Percentiles rank a stretch among this genome's conserved stretches.
These are phyloP conservation scores for Rotaria magnacalcarata DNA, from an alignment of 2,888 invertebrate genomes.

Conservation along the genomic window DNA sequence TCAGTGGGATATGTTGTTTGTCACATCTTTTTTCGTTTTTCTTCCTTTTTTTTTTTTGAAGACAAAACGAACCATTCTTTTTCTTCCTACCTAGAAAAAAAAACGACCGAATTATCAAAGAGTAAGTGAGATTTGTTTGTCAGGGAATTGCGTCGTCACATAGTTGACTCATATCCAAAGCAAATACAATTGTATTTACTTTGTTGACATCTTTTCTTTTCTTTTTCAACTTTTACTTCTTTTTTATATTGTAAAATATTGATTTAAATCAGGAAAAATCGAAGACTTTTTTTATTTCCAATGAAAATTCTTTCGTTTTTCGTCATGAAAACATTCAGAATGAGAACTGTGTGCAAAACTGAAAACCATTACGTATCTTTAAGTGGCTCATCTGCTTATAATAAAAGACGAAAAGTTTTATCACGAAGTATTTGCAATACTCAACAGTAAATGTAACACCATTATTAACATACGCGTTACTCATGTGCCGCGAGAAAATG, in stretches of 20 bases:
- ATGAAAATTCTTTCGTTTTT: too few relatives aligned
- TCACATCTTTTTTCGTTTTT: neutral
- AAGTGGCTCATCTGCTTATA: too few relatives aligned
- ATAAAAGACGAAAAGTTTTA: too few relatives aligned
- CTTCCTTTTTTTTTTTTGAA: neutral
- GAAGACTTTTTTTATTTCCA: too few relatives aligned
- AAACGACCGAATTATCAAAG: neutral
- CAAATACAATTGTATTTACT: neutral
- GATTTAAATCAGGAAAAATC: too few relatives aligned
- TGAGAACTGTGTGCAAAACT: too few relatives aligned
- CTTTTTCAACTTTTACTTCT: neutral
- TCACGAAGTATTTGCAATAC: too few relatives aligned
- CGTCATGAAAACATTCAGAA: too few relatives aligned
- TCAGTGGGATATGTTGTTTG: neutral
- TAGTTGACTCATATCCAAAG: neutral
- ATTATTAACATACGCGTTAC: too few relatives aligned
- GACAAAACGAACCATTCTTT: neutral
- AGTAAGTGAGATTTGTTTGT: conserved; percentile 1
- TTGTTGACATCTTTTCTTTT: neutral
- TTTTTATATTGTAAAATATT: neutral
- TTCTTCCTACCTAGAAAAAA: neutral
- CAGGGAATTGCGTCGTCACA: conserved; percentile 15
- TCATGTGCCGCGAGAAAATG: too few relatives aligned
- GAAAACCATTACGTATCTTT: too few relatives aligned
- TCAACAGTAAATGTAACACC: too few relatives aligned